Evolutionary conservation across 2,113 vertebrate genomes (phyloP), one percentile per base, ranked within the genome.

Genomic region (Falcunculus frontatus): DNA sequence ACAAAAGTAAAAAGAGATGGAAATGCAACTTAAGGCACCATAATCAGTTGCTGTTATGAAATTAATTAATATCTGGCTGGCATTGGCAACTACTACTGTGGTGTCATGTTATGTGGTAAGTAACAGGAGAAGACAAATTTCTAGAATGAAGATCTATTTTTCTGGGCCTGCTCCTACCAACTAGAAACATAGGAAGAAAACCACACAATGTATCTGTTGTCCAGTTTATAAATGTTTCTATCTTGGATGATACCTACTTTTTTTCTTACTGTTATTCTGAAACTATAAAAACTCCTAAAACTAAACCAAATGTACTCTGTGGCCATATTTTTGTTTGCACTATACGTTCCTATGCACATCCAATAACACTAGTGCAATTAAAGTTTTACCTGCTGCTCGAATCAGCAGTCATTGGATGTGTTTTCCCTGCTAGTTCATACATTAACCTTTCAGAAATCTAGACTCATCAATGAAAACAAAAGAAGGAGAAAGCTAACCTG

Each of bases 21-120:
- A 88, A 15, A 33, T 30, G 29, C 49, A 87, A 27, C 13, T 92
- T 79, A 84, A 83, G 68, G 56, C n/a, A 73, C 20, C 5, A 7
- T 77, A 87, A 84, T 93, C 91, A 87, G 55, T 69, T 91, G 75
- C 42, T 78, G 55, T 35, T 93, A 89, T 80, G 37, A 50, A 94
- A 97, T 85, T 92, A 94, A 97, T 87, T 87, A 92, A 73, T 46
- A 83, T 80, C 74, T 90, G 78, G 35, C 41, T 93, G 59, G 25
- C 11, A 9, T 20, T 74, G 86, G 35, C 63, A 96, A 62, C 55
- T 87, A 69, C 33, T 62, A 59, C 29, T 46, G 29, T 89, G 78
- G 46, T 82, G 33, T 79, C 65, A 90, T 13, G 6, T 83, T 82
- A 63, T 11, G 4, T 2, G 12, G 37, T 78, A 80, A 95, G 42